Conservation (phyloP, 2,888 invertebrate species). For the Bedellia somnulentella region DNA sequence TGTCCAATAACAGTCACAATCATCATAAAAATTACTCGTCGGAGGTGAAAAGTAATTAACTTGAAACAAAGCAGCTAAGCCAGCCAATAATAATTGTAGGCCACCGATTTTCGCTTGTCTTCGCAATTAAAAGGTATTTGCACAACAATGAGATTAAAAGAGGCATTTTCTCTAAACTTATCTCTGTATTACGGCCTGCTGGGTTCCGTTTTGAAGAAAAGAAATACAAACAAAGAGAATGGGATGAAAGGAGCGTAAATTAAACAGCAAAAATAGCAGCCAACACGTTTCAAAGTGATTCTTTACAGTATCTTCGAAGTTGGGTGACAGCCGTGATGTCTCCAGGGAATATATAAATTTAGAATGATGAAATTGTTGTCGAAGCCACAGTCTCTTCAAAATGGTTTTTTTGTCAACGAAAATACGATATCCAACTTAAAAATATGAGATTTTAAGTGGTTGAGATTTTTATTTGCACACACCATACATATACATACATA, state of each 20-base stretch:
- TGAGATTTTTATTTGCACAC: no score
- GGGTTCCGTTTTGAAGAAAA: conserved; percentile 24
- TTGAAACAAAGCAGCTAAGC: conserved; percentile 13
- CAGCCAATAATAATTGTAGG: conserved; percentile 20
- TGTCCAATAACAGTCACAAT: conserved; percentile 12
- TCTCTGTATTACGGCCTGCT: conserved; percentile 23
- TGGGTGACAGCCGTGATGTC: no score
- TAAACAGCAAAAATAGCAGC: conserved; percentile 31
- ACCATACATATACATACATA: no score
- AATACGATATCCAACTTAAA: no score
- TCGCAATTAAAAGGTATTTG: conserved; percentile 18
- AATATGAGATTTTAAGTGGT: no score
- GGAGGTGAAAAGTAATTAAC: conserved; percentile 16
- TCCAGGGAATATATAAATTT: neutral
- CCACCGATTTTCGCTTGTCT: conserved; percentile 13
- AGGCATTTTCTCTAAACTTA: conserved; percentile 27
- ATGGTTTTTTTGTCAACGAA: no score
- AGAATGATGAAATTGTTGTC: neutral
- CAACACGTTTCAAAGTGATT: conserved; percentile 25
- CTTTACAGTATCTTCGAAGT: conserved; percentile 14
- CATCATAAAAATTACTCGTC: conserved; percentile 16
- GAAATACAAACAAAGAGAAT: conserved; percentile 18
- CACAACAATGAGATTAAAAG: conserved; percentile 29
- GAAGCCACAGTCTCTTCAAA: no score
- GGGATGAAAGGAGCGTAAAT: conserved; percentile 29